A percentile compares a stretch with the other conserved stretches of the same genome.
Conservation (phyloP, 2,888 invertebrate genomes). For the Oxyteleia sp. region DNA sequence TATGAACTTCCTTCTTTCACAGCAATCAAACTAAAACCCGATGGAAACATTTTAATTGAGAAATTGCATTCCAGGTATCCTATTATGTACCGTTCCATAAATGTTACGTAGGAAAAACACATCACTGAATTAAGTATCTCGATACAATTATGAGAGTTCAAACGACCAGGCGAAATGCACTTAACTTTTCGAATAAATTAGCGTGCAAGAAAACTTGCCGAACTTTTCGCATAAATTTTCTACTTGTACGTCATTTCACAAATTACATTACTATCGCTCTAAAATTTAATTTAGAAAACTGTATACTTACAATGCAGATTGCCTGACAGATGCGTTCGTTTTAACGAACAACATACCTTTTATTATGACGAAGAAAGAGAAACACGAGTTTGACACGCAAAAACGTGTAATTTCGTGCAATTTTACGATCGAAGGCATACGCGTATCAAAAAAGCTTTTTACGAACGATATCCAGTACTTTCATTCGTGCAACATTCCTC, state of each 20-base stretch:
- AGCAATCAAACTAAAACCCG: background rate
- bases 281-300: slow-evolving; percentile 53
- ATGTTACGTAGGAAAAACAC: slow-evolving; percentile 3
- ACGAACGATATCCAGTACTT: background rate
- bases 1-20: background rate
- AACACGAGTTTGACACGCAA: slow-evolving; percentile 8
- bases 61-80: slow-evolving; percentile 11
- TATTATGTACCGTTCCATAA: slow-evolving; percentile 7
- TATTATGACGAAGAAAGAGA: background rate
- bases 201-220: slow-evolving; percentile 35
- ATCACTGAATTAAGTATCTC: slow-evolving; percentile 18
- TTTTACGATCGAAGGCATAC: background rate
- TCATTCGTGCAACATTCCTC: background rate
- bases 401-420: slow-evolving; percentile 1
- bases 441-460: background rate
- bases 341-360: slow-evolving; percentile 9
- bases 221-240: slow-evolving; percentile 54
- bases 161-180: slow-evolving; percentile 36
- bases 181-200: slow-evolving; percentile 58
- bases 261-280: slow-evolving; percentile 47
- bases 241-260: slow-evolving; percentile 34
- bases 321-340: slow-evolving; percentile 13
- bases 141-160: slow-evolving; percentile 50
- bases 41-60: slow-evolving; percentile 12
- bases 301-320: slow-evolving; percentile 23